Base-by-base conservation (phyloP, 64 coral and sea anemone species). In the Catalaphyllia jardinei region DNA sequence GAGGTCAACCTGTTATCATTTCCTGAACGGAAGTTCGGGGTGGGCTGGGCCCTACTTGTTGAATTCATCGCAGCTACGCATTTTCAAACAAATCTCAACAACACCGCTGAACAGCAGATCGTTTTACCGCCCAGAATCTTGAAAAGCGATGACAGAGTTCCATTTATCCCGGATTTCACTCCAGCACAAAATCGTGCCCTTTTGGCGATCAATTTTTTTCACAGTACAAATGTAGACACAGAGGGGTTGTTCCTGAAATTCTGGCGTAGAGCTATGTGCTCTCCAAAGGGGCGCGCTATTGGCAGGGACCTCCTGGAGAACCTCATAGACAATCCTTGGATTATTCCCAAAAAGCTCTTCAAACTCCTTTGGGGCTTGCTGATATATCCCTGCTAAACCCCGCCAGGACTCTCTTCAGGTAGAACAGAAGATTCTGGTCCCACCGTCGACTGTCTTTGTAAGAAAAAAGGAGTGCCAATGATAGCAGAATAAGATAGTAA, bases 211-310 rank as follows among this genome's bases (percentile, higher is more conserved):
- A 93, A 96, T 27, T 39, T 89, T 10, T 88, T 96, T 27, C 92
- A 74, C 63, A 39, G 73, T 18, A 81, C 87, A 16, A 82, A 96
- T 54, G 77, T 55, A 25, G 49, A 89, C 30, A 89, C 90, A 3
- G 16, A 62, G 5, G 94, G 94, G 22, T 57, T 83, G 30, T 54
- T 89, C 18, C 78, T 96, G 27, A 88, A 93, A 4, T 19, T 93
- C 24, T 96, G 94, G 94, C 79, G 59, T 12, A 89, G 89, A 33
- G 94, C 90, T 8, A 96, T 96, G 94, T 96, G 94, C 55, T 93
- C 94, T 52, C 64, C 86, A 5, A 69, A 89, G 69, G 94, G 90
- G 25, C 89, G 94, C 24, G 87, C 86, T 77, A 80, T 89, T 67
- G 94, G 90, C 38, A 73, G 90, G 78, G 71, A 86, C 50, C 62